Evolutionary conservation across 2,113 vertebrate genomes (phyloP), one percentile per base, ranked within the genome.

Genomic region (Sinocyclocheilus anshuiensis): DNA sequence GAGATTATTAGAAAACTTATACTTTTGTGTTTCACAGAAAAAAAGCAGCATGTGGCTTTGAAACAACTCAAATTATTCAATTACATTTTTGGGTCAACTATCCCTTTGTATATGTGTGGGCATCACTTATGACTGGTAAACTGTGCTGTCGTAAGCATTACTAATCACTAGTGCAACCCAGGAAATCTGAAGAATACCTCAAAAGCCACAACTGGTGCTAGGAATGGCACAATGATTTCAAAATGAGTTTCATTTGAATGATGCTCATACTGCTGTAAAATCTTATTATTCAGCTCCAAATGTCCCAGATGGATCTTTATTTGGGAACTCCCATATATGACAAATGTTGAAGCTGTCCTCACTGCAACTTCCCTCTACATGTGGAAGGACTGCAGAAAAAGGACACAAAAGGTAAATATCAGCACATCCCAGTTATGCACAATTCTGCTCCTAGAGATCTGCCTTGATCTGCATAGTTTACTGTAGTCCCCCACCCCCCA

Each of bases 211-310:
- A 89, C 85, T 1, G 79, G 50, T 0, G 89, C 11, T 0, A 81
- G 65, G 83, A 92, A 93, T 0, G 93, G 93, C 59, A 95, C 88
- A 0, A 26, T 26, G 10, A 95, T 53, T 29, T 77, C 88, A 59
- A 92, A 89, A 67, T 95, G 92, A 0, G 93, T 94, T n/a, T 72
- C 84, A 6, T 94, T 94, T 11, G 88, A 89, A 4, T 22, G 48
- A 26, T 90, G 83, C 9, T 57, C 0, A 26, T 94, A 94, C 2
- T 91, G 76, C 71, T 89, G 42, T 42, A 92, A 92, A 79, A 93
- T 36, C 1, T 0, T n/a, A 0, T 79, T 2, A 1, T 90, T 92
- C 86, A 95, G 24, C 18, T 22, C 0, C 3, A 18, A 85, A 10
- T 88, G 81, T 33, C 93, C 94, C 22, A 95, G 61, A 1, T 81